These are phyloP conservation scores for Kryphioiulus occultus DNA, from an alignment of 2,888 invertebrate genomes.

Conservation along the genomic window DNA sequence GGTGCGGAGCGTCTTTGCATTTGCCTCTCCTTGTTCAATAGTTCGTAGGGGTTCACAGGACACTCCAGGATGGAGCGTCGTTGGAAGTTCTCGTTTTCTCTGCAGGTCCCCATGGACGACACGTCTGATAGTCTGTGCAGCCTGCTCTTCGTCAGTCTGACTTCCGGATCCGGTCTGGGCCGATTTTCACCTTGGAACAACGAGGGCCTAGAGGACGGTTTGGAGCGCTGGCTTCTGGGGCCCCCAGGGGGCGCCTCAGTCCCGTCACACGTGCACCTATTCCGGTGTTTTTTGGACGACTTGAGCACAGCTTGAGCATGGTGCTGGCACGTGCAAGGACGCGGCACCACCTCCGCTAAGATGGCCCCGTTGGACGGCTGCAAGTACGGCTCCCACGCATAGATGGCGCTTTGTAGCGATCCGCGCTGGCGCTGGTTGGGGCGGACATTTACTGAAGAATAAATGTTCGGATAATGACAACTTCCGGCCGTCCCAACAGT, in stretches of 20 bases:
- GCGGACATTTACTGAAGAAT: constrained; percentile 45
- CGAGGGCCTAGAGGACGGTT: not conserved
- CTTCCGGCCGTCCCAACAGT: not conserved
- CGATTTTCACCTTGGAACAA: not conserved
- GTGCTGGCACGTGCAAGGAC: constrained; percentile 46
- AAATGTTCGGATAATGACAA: constrained; percentile 45
- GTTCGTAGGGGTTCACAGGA: constrained; percentile 52
- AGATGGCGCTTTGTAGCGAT: constrained; percentile 42
- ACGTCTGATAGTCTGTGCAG: constrained; percentile 45
- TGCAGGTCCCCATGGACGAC: not conserved
- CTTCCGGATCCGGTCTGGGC: not conserved
- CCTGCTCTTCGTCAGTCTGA: constrained; percentile 6
- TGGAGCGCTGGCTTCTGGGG: not conserved
- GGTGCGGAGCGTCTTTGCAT: not conserved
- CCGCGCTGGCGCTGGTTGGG: not conserved
- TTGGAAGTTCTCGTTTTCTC: not conserved
- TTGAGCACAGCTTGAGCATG: not conserved
- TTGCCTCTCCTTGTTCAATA: constrained; percentile 44
- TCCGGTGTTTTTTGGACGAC: constrained; percentile 41
- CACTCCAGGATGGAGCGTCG: constrained; percentile 53
- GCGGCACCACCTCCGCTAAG: not conserved
- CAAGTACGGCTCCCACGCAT: constrained; percentile 48
- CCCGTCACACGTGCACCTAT: constrained; percentile 40
- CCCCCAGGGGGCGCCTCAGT: not conserved
- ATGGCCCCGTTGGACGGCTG: not conserved